Evolutionary conservation across 2,888 invertebrate species (phyloP), one percentile per base, ranked within the genome.

Genomic region (Cheilosia impressa): DNA sequence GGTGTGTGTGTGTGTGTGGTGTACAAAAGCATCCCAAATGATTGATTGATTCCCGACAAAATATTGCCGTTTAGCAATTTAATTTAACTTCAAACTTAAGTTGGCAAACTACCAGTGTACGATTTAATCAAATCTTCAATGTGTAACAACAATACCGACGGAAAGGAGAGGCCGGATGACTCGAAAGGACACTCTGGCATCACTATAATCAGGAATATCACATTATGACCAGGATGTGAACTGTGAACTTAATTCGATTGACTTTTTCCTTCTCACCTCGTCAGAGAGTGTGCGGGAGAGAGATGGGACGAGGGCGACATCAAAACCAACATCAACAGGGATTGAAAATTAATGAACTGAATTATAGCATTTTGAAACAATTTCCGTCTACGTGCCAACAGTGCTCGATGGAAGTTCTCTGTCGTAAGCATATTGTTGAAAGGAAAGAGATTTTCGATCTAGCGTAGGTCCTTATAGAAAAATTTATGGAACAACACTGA

Each of bases 271-370:
- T 73, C 63, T 45, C 83, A 73, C 73, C 63, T 73, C 63, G 3
- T 9, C 31, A 6, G 45, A 17, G 43, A 43, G 47, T 6, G 27
- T 27, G 27, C 6, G 27, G 6, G 1, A 10, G 60, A 19, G 19
- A 9, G 31, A 9, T n/a, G n/a, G 31, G 7, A 27, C 5, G 50
- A 47, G 58, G 50, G 17, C 34, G 34, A 34, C 60, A 68, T 77
- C 77, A 77, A 43, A 73, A 41, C 24, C 71, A 71, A 58, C 57
- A 24, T 52, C 58, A 52, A 76, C 76, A 76, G 38, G 72, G 80
- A 85, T 85, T 85, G 76, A 87, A 87, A 87, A 82, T 87, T 87
- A 87, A 87, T 87, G 87, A 87, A 87, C 87, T 83, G 73, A 83
- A 82, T 87, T 83, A 87, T 83, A 66, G 75, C 87, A 75, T 87